Base-by-base conservation (phyloP, 2,888 invertebrate genomes). In the Xestia rhomboidea region DNA sequence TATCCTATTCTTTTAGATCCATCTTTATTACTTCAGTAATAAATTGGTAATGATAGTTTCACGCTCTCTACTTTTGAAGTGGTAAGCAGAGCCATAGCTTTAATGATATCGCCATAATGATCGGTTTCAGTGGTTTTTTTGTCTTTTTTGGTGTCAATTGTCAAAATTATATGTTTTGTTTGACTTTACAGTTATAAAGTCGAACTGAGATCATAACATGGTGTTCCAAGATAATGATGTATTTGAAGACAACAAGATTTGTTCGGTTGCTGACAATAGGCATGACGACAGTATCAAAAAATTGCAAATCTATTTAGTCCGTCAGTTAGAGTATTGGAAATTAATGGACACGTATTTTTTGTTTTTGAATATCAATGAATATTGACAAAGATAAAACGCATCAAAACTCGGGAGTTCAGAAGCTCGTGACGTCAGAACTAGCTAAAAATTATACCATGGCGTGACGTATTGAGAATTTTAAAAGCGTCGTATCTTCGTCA, bases 41-140 rank as follows among this genome's bases (percentile, higher is more conserved):
- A 57, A 69, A 63, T 34, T 76, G 73, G 46, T 64, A 44, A 84
- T 84, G 70, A 85, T 73, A 49, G 34, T 69, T 78, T 71, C 13
- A 71, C 82, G 66, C 85, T 84, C 34, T 84, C 85, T 84, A n/a
- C 34, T 6, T 34, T 15, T 27, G 8, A 30, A 49, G 44, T 21
- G 49, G 49, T 49, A 49, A 49, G 49, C 49, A 21, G 21, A 49
- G 21, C 49, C 49, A 49, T 49, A 7, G 49, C 49, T 49, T 21
- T 49, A 49, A 15, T 10, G 27, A 38, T n/a, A 24, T 5, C 1
- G 44, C n/a, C 27, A 68, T 83, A 73, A 69, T 73, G 80, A 74
- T 80, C 24, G n/a, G 21, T 30, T 41, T 49, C 24, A 0, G 0
- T 5, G 3, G 51, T 6, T 11, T 66, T 66, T 62, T 46, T 63